phyloP scores from a whole-genome alignment of 2,113 vertebrate genomes.

The Mustela lutreola region DNA sequence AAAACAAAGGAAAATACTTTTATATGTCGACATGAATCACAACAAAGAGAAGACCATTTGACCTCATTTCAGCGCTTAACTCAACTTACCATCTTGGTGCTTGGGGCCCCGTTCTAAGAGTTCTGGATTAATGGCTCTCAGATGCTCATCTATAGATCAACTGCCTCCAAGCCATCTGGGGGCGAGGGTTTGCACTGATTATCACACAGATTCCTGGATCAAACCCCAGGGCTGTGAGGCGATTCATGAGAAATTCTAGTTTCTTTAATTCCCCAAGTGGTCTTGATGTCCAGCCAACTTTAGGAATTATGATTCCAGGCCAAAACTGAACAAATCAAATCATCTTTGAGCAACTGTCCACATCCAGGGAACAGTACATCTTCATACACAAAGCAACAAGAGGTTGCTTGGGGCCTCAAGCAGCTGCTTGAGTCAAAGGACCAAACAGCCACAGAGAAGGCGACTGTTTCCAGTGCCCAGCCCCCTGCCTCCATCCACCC shows the following conservation, averaged over 20 bases:
- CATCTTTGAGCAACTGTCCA: not conserved
- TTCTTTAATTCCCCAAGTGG: not conserved
- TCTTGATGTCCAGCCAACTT: not conserved
- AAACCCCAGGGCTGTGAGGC: not conserved
- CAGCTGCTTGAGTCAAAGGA: not conserved
- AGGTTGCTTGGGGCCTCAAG: not conserved
- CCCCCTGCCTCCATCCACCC: not conserved
- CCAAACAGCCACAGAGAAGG: not conserved
- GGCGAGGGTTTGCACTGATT: not conserved
- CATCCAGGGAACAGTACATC: not conserved
- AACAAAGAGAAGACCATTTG: not conserved
- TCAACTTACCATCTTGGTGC: not conserved
- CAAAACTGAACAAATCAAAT: not conserved
- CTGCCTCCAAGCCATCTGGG: not conserved
- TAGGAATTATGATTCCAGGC: not conserved
- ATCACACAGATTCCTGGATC: not conserved
- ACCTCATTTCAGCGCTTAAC: not conserved
- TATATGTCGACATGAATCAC: not conserved
- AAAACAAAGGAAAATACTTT: constrained; percentile 41
- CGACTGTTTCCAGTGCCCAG: not conserved
- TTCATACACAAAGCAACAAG: not conserved
- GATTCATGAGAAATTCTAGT: not conserved
- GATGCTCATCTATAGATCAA: not conserved
- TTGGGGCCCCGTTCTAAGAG: not conserved
- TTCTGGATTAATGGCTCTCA: not conserved